Percentiles rank a stretch among this genome's conserved stretches.
These are phyloP conservation scores for Anniella stebbinsi DNA, from an alignment of 2,797 vertebrate genomes.

Conservation along the genomic window DNA sequence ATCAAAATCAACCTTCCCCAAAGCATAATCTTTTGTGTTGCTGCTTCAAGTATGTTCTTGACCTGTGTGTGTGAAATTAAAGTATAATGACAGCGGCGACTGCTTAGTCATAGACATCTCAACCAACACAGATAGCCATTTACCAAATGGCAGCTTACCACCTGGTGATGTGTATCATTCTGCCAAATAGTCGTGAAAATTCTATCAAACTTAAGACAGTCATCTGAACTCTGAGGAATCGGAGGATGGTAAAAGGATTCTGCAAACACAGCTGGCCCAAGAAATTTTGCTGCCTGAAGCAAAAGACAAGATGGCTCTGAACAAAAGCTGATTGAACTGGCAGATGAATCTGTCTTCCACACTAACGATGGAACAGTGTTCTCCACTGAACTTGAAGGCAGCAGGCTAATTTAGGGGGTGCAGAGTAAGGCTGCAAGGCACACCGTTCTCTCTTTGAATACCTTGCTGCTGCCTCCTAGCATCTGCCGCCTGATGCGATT, in stretches of 20 bases:
- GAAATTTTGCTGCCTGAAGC: no score
- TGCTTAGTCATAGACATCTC: constrained; percentile 33
- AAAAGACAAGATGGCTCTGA: no score
- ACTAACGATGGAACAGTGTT: no score
- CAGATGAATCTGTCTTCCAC: no score
- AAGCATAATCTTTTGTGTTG: constrained; percentile 49
- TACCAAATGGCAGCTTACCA: not conserved
- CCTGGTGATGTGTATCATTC: not conserved
- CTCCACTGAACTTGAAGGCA: no score
- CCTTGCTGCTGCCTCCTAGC: no score
- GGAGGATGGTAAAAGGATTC: not conserved
- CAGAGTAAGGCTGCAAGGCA: no score
- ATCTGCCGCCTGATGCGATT: no score
- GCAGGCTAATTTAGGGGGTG: no score
- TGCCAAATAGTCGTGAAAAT: constrained; percentile 20
- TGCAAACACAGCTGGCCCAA: not conserved
- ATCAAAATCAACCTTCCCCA: constrained; percentile 30
- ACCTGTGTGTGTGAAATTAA: constrained; percentile 41
- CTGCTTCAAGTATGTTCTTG: constrained; percentile 35
- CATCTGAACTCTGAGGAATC: constrained; percentile 8
- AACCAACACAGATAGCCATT: not conserved
- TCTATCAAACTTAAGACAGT: constrained; percentile 12
- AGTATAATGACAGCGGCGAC: constrained; percentile 27
- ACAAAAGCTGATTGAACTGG: no score
- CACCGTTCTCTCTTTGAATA: no score